A percentile compares a stretch with the other conserved stretches of the same genome.
Conservation (phyloP, 2,888 invertebrate species). For the Serripes groenlandicus region DNA sequence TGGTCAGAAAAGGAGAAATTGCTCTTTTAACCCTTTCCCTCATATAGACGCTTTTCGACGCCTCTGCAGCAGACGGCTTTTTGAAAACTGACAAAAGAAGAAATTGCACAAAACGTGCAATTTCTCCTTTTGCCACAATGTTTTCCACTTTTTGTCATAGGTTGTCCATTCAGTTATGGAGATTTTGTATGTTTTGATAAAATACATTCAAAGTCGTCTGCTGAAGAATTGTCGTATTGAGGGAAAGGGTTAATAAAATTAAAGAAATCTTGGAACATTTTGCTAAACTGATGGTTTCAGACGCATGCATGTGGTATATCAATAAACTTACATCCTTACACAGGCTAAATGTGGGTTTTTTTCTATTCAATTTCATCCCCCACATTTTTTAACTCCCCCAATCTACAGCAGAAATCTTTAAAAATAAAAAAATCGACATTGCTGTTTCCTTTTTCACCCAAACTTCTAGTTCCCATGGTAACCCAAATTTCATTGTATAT, state of each 20-base stretch:
- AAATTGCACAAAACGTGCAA: not conserved
- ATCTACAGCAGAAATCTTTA: not conserved
- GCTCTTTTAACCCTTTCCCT: not conserved
- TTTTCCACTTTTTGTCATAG: no score
- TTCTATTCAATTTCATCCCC: no score
- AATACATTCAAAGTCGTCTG: no score
- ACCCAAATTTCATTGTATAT: conserved; percentile 60
- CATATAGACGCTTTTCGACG: not conserved
- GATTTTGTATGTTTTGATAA: no score
- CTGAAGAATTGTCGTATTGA: no score
- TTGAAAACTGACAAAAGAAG: not conserved
- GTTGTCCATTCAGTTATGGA: no score
- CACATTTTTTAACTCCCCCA: not conserved
- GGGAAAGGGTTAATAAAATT: no score
- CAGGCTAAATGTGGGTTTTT: no score
- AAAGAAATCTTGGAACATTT: no score
- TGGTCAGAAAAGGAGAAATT: not conserved
- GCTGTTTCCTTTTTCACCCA: conserved; percentile 22
- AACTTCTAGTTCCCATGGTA: conserved; percentile 52
- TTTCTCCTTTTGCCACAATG: not conserved
- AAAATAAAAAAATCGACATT: conserved; percentile 2
- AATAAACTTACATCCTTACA: no score
- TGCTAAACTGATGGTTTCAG: no score
- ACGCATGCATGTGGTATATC: no score
- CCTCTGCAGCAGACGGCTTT: not conserved